Evolutionary conservation across 1,140 invertebrate species (phyloP), one percentile per base, ranked within the genome.

Genomic region (Neoseiulus cucumeris): DNA sequence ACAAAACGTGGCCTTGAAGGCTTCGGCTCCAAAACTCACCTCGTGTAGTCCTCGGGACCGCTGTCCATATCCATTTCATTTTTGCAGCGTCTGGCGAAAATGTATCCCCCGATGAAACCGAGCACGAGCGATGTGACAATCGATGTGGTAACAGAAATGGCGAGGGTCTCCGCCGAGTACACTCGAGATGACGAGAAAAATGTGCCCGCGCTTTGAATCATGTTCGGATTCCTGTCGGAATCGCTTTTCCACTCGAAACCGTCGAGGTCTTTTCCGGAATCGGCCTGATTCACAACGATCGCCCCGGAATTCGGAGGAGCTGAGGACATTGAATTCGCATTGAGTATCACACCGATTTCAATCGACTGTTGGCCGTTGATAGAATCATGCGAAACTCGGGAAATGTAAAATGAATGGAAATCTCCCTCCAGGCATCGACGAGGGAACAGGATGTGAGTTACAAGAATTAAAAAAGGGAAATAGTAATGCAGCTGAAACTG

Each of bases 81-180:
- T 22, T 85, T 81, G 74, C 89, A 93, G 74, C 84, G 78, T 68
- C 85, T 81, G 7, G 86, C 87, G 74, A 89, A 87, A 70, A 86
- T 80, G 74, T 87, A 89, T 2, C 87, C 87, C 64, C 83, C 83
- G 44, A 87, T 82, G 74, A 89, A 89, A 39, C 87, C 87, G 39
- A 88, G 80, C 72, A 87, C 81, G 45, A 89, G 77, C 1, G 87
- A 87, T 51, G 84, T 82, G 51, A 89, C 77, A 71, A 86, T 86
- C 7, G 85, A 85, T 5, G 83, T 84, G 22, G 85, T 81, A 9
- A 88, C 82, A 5, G 85, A 85, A 59, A 87, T 84, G 25, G 86
- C 83, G 45, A 89, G 74, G 1, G 86, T 86, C 70, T 87, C 85
- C 0, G 85, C 84, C 9, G 85, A 85, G 74, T 87, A 87, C 42